Conservation (phyloP, 2,888 invertebrate genomes). For the Agrochola litura region DNA sequence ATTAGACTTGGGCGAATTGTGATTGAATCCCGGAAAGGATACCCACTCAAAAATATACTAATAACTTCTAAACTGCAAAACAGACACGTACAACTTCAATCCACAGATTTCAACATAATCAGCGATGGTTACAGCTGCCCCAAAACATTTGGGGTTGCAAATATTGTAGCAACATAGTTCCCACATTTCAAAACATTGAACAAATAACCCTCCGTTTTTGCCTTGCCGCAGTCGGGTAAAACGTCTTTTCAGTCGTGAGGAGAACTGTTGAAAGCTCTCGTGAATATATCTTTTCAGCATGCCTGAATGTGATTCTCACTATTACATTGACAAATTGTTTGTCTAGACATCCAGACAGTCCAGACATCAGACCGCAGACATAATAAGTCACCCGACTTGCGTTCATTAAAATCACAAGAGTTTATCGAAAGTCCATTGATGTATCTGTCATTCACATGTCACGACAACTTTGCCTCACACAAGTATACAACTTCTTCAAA, state of each 20-base stretch:
- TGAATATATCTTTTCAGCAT: slow-evolving; percentile 40
- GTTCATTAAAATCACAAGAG: slow-evolving; percentile 53
- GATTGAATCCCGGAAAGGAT: not conserved
- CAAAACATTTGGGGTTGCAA: slow-evolving; percentile 13
- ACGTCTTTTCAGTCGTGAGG: slow-evolving; percentile 34
- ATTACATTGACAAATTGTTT: slow-evolving; percentile 55
- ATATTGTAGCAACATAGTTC: slow-evolving; percentile 28
- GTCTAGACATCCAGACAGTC: slow-evolving; percentile 62
- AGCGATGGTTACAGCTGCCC: slow-evolving; percentile 20
- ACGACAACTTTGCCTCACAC: not conserved
- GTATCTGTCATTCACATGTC: slow-evolving; percentile 31
- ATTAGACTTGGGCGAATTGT: not conserved
- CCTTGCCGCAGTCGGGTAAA: not conserved
- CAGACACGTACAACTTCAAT: not conserved
- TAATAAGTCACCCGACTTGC: slow-evolving; percentile 43
- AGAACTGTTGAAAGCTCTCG: slow-evolving; percentile 37
- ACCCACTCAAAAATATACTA: not conserved
- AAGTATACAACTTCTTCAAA: slow-evolving; percentile 37
- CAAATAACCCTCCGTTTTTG: not conserved
- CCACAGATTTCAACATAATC: not conserved
- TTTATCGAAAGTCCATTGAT: slow-evolving; percentile 48
- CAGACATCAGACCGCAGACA: slow-evolving; percentile 46
- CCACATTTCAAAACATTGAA: not conserved
- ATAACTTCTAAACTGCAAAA: not conserved
- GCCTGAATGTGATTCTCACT: slow-evolving; percentile 13